phyloP scores from a whole-genome alignment of 2,113 vertebrate species.

The Jaculus jaculus region DNA sequence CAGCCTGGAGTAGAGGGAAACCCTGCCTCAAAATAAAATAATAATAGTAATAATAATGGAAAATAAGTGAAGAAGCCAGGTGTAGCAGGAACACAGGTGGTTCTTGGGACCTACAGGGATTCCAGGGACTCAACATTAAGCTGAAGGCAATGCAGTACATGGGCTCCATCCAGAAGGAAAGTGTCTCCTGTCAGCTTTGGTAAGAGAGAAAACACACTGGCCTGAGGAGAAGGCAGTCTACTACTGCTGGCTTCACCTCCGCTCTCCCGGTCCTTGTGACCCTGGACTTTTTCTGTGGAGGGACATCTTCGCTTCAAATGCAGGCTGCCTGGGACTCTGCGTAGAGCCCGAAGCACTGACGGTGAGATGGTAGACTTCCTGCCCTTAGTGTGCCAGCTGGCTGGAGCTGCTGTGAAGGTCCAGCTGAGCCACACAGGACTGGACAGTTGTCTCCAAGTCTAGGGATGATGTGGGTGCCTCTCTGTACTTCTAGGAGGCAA shows the following conservation, averaged over 20 bases:
- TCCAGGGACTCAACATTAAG: not conserved
- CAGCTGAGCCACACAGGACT: not conserved
- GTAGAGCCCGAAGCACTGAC: not conserved
- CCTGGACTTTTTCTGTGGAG: not conserved
- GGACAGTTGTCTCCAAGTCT: not conserved
- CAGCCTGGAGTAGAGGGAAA: too few species aligned
- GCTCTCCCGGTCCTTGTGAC: not conserved
- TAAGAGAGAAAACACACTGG: not conserved
- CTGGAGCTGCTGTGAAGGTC: not conserved
- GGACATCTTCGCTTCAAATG: not conserved
- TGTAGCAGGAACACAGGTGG: not conserved
- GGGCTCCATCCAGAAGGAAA: not conserved
- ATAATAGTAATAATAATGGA: too few species aligned
- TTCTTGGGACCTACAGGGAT: not conserved
- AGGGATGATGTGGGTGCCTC: not conserved
- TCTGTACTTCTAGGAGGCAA: constrained; percentile 49
- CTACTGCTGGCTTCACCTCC: not conserved
- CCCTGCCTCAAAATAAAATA: too few species aligned
- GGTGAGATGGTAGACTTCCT: not conserved
- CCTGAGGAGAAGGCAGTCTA: not conserved
- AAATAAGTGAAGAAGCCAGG: not conserved
- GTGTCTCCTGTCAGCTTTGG: not conserved
- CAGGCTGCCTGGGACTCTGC: not conserved
- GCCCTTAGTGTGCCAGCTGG: not conserved
- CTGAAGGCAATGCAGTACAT: not conserved